A percentile compares a stretch with the other conserved stretches of the same genome.
Evolutionary conservation across 2,113 vertebrate genomes (phyloP).

Genomic region (Gnathonemus echidnorhynchus): DNA sequence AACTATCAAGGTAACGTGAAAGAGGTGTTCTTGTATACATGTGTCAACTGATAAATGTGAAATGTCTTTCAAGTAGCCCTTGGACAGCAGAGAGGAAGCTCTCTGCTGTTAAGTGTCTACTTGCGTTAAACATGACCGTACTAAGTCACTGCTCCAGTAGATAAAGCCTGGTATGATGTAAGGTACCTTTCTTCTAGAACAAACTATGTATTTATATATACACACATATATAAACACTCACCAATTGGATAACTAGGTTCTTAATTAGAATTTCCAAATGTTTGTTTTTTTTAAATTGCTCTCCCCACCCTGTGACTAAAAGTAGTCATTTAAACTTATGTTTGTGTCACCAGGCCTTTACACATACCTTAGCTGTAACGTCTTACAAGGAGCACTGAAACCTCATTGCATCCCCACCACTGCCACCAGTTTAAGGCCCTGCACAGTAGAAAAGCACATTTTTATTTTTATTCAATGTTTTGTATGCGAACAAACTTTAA

Average conservation of each 20-base stretch:
- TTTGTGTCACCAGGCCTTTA: background rate
- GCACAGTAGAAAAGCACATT: conserved; percentile 1
- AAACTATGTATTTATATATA: background rate
- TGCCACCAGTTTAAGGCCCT: background rate
- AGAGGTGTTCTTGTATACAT: conserved; percentile 64
- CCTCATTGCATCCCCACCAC: background rate
- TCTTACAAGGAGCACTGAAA: background rate
- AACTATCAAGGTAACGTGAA: conserved; percentile 76
- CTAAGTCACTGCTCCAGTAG: background rate
- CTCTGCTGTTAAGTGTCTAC: conserved; percentile 43
- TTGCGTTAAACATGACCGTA: conserved; percentile 24
- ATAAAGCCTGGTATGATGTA: background rate
- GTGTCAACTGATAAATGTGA: conserved; percentile 55
- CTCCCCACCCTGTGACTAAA: background rate
- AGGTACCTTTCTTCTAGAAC: conserved; percentile 14
- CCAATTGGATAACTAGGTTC: background rate
- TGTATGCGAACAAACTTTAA: background rate
- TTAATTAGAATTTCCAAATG: background rate
- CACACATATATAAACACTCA: background rate
- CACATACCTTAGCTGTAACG: background rate
- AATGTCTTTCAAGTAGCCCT: conserved; percentile 39
- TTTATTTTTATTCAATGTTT: background rate
- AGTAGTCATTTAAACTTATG: background rate
- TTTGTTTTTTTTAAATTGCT: background rate
- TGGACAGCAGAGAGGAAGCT: conserved; percentile 31